Evolutionary conservation across 2,797 vertebrate genomes (phyloP), one percentile per base, ranked within the genome.

Genomic region (Spinibarbus caldwelli): DNA sequence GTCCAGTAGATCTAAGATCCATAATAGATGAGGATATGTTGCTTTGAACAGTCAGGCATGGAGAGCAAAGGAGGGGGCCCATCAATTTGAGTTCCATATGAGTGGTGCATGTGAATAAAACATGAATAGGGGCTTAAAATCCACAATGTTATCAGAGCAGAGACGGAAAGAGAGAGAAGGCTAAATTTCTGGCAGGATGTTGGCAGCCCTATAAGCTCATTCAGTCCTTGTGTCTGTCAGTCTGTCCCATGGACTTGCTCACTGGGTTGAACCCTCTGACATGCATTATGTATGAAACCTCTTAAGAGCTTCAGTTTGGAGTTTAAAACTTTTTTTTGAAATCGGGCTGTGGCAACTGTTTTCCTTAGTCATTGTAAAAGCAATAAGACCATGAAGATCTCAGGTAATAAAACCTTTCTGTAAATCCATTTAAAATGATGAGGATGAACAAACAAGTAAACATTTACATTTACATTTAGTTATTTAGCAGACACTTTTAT

Each of bases 101-200:
- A 95, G 93, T 90, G 87, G 86, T 88, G 81, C 85, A 89, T 89
- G 92, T 94, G 93, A 94, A 95, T 95, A 94, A 96, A 95, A 94
- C 93, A 95, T 94, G 92, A 94, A 91, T 73, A 81, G 88, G 91
- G 92, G 89, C 90, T 91, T 93, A 90, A 92, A 93, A 92, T 91
- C 91, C 88, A 90, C 82, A 86, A 89, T 90, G 87, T 90, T 91
- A 90, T 89, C 92, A 89, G 57, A 78, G 77, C 86, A 90, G 75
- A 75, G 82, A 82, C 11, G 45, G 70, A 80, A 82, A 88, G 78
- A 75, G 86, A 83, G 66, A 82, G 67, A 26, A 38, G 45, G 78
- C 31, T 67, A 67, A 52, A 36, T 82, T 79, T 36, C 64, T 68
- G 70, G 34, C 79, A 85, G 54, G 73, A 78, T 80, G 78, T 73